Evolutionary conservation across 2,113 vertebrate species (phyloP).

Genomic region (Deroptyus accipitrinus): DNA sequence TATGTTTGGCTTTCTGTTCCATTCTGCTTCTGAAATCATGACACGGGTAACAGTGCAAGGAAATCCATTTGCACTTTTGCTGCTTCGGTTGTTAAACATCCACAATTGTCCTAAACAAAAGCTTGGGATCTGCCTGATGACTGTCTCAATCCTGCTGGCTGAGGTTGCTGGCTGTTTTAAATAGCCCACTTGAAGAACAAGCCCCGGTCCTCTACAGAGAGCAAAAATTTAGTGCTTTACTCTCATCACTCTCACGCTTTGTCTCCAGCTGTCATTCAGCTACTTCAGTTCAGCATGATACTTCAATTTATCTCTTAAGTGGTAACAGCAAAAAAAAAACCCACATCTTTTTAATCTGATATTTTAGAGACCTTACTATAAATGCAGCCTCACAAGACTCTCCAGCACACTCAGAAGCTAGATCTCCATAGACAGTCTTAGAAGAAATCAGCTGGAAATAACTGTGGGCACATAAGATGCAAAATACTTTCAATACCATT

Average conservation of each 20-base stretch:
- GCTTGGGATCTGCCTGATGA: neutral
- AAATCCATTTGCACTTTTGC: neutral
- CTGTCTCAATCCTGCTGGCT: neutral
- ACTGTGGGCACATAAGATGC: neutral
- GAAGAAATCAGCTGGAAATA: constrained; percentile 3
- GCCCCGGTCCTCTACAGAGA: neutral
- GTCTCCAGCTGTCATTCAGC: neutral
- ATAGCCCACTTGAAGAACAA: neutral
- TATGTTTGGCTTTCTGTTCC: neutral
- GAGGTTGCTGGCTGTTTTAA: neutral
- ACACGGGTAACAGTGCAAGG: neutral
- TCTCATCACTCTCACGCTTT: neutral
- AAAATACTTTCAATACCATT: neutral
- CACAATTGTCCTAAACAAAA: neutral
- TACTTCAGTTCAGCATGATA: neutral
- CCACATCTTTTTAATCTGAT: neutral
- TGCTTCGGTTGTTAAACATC: neutral
- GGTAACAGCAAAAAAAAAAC: neutral
- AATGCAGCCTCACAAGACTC: neutral
- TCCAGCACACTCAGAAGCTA: neutral
- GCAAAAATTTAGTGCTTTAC: neutral
- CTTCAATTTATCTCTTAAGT: neutral
- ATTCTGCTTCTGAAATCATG: neutral
- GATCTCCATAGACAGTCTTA: neutral
- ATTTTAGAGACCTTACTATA: neutral